Conservation (phyloP, 2,797 vertebrate species). For the Notolabrus celidotus region DNA sequence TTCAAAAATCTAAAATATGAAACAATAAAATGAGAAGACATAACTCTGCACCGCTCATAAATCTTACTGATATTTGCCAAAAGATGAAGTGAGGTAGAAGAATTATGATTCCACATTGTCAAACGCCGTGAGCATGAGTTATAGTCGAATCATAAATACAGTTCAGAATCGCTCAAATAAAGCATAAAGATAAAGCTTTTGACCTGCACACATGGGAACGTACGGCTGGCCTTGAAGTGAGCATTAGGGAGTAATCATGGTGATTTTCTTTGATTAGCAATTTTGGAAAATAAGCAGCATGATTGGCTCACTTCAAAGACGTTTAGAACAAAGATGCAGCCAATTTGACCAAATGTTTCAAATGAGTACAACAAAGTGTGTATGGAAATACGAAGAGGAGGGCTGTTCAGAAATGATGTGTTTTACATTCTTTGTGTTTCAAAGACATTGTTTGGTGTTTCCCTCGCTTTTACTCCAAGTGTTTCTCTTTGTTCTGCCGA, state of each 20-base stretch:
- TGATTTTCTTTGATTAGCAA: constrained; percentile 84
- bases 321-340: constrained; percentile 68
- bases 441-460: constrained; percentile 52
- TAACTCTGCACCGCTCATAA: constrained; percentile 68
- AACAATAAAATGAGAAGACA: constrained; percentile 58
- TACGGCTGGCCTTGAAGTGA: constrained; percentile 31
- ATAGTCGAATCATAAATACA: constrained; percentile 62
- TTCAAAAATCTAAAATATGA: constrained; percentile 59
- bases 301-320: constrained; percentile 79
- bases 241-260: constrained; percentile 61
- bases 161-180: constrained; percentile 53
- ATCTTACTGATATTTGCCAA: constrained; percentile 73
- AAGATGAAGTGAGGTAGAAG: constrained; percentile 91
- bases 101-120: constrained; percentile 78
- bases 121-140: constrained; percentile 69
- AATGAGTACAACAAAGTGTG: too few species aligned
- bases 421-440: constrained; percentile 46
- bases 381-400: constrained; percentile 14
- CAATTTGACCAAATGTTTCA: constrained; percentile 66
- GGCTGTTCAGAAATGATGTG: constrained; percentile 38
- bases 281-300: constrained; percentile 65
- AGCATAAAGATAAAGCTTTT: constrained; percentile 48
- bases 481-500: constrained; percentile 66
- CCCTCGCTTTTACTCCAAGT: constrained; percentile 42
- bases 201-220: constrained; percentile 59